Conservation (phyloP, 2,888 invertebrate species). For the Corbicula japonica region DNA sequence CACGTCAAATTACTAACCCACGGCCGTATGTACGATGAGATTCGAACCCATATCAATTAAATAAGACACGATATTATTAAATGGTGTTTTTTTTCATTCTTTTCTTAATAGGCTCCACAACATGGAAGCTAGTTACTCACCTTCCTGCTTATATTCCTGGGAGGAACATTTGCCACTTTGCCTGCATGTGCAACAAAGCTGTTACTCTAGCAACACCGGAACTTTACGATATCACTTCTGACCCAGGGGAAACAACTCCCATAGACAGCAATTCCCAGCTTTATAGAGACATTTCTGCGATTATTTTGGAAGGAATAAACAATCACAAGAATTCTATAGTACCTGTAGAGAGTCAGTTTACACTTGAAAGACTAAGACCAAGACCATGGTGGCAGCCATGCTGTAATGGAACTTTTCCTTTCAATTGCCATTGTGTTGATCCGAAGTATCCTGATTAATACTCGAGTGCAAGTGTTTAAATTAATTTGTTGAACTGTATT, state of each 20-base stretch:
- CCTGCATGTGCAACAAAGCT: constrained; percentile 78
- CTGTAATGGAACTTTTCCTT: constrained; percentile 83
- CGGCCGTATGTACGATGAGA: not conserved
- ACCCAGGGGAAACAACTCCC: constrained; percentile 87
- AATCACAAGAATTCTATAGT: constrained; percentile 74
- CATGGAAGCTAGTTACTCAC: constrained; percentile 85
- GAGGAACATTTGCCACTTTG: constrained; percentile 74
- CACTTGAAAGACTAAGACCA: constrained; percentile 79
- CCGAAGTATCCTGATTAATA: constrained; percentile 75
- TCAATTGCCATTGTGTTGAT: constrained; percentile 76
- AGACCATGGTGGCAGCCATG: constrained; percentile 85
- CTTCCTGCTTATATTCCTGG: constrained; percentile 83
- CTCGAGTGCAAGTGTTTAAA: no score
- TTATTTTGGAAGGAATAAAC: constrained; percentile 71
- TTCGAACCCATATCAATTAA: not conserved
- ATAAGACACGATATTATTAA: not conserved
- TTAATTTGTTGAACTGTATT: no score
- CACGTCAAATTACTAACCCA: not conserved
- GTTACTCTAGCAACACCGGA: constrained; percentile 86
- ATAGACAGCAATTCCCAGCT: constrained; percentile 71
- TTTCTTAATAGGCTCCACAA: constrained; percentile 59
- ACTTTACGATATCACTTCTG: constrained; percentile 86
- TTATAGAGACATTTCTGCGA: constrained; percentile 50
- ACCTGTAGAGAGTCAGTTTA: constrained; percentile 78
- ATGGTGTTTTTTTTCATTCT: not conserved